phyloP scores from a whole-genome alignment of 2,888 invertebrate genomes.

The Ypsolopha scabrella region DNA sequence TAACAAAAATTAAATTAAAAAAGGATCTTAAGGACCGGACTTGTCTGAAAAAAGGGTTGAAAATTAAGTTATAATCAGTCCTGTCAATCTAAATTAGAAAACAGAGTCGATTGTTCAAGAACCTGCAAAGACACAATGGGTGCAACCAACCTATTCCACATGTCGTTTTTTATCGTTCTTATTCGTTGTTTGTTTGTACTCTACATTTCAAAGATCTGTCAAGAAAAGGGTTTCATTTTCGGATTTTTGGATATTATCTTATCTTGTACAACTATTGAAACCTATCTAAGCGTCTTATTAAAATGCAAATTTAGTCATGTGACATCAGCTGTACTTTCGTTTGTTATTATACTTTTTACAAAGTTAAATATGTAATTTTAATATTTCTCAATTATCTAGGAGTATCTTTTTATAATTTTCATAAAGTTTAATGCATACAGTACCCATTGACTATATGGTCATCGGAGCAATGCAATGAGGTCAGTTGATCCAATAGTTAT shows the following conservation, averaged over 20 bases:
- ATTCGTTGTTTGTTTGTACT: not conserved
- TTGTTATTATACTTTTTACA: too few species aligned
- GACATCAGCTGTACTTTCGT: not conserved
- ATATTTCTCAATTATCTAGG: too few species aligned
- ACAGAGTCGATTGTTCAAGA: slow-evolving; percentile 60
- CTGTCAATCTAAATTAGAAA: slow-evolving; percentile 67
- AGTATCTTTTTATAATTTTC: not conserved
- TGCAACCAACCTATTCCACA: slow-evolving; percentile 25
- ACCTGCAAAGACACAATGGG: slow-evolving; percentile 47
- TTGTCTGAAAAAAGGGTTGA: slow-evolving; percentile 24
- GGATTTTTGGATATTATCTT: slow-evolving; percentile 25
- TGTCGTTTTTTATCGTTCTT: slow-evolving; percentile 40
- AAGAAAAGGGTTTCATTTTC: slow-evolving; percentile 54
- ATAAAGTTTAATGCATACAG: not conserved
- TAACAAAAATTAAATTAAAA: not conserved
- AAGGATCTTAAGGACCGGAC: slow-evolving; percentile 14
- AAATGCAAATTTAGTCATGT: not conserved
- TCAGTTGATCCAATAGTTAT: too few species aligned
- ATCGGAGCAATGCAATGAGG: slow-evolving; percentile 10
- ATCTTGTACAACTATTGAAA: not conserved
- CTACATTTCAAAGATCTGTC: slow-evolving; percentile 22
- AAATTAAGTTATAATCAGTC: slow-evolving; percentile 43
- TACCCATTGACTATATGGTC: not conserved
- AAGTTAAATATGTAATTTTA: too few species aligned
- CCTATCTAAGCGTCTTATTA: not conserved